Percentiles rank a stretch among this genome's conserved stretches.
These are phyloP conservation scores for Theristicus caerulescens DNA, from an alignment of 2,113 vertebrate genomes.

Conservation along the genomic window DNA sequence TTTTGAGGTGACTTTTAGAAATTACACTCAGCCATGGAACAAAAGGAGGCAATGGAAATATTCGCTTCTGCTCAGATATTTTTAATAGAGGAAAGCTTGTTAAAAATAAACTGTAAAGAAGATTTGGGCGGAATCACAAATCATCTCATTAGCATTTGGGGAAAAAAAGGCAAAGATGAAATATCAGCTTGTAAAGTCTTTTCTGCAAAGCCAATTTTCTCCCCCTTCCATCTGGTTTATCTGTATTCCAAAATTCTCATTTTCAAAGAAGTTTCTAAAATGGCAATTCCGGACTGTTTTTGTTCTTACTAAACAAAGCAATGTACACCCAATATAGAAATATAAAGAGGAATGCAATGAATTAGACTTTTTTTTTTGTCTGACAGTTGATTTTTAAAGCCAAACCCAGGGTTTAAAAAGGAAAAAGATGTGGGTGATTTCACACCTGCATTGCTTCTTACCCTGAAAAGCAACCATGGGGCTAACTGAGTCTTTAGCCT, in stretches of 20 bases:
- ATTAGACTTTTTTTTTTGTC: not conserved
- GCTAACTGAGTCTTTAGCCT: not conserved
- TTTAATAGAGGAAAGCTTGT: slow-evolving; percentile 54
- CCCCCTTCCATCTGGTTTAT: slow-evolving; percentile 55
- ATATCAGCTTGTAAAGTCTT: slow-evolving; percentile 38
- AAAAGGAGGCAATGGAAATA: slow-evolving; percentile 39
- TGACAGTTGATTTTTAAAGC: slow-evolving; percentile 23
- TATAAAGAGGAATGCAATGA: not conserved
- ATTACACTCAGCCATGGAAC: not conserved
- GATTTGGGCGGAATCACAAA: slow-evolving; percentile 55
- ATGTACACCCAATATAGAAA: not conserved
- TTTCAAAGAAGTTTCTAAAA: slow-evolving; percentile 49
- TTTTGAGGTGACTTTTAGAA: slow-evolving; percentile 47
- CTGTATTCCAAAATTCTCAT: slow-evolving; percentile 27
- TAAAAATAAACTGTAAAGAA: slow-evolving; percentile 61
- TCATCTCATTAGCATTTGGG: slow-evolving; percentile 54
- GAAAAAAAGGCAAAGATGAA: slow-evolving; percentile 24
- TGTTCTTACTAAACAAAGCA: slow-evolving; percentile 44
- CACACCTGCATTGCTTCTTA: not conserved
- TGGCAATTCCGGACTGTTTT: slow-evolving; percentile 31
- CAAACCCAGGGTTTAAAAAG: not conserved
- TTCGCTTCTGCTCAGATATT: slow-evolving; percentile 18
- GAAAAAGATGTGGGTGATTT: not conserved
- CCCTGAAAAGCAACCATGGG: not conserved
- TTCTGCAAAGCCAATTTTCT: slow-evolving; percentile 37